Percentiles rank a stretch among this genome's conserved stretches.
These are phyloP conservation scores for Leucophenga maculata DNA, from an alignment of 2,888 invertebrate genomes.

Conservation along the genomic window DNA sequence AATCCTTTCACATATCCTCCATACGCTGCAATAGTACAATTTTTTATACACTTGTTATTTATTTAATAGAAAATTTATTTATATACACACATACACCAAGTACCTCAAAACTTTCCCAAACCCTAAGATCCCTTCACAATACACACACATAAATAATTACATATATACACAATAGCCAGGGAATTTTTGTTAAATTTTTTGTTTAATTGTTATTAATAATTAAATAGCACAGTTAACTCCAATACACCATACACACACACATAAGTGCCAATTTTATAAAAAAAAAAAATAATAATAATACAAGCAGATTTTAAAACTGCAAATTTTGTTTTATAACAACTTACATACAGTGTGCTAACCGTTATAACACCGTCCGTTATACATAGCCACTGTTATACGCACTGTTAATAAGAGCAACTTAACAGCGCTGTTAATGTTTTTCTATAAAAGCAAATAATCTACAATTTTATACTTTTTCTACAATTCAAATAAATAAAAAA, in stretches of 20 bases:
- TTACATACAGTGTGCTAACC: constrained; percentile 52
- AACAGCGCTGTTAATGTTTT: constrained; percentile 42
- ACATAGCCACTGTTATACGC: constrained; percentile 8
- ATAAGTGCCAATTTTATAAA: constrained; percentile 54
- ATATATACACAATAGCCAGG: constrained; percentile 68
- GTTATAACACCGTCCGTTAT: constrained; percentile 33
- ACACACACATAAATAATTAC: neutral
- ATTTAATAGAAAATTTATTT: constrained; percentile 68
- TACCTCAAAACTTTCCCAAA: constrained; percentile 70
- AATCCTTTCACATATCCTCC: constrained; percentile 60
- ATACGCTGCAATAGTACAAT: constrained; percentile 73
- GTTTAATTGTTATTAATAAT: constrained; percentile 1
- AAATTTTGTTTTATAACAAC: constrained; percentile 39
- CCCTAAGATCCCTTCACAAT: constrained; percentile 16
- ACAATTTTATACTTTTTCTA: constrained; percentile 49
- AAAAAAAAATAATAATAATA: constrained; percentile 23
- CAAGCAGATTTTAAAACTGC: constrained; percentile 46
- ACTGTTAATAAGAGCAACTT: constrained; percentile 46
- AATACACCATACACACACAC: constrained; percentile 36
- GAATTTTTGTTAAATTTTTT: constrained; percentile 42
- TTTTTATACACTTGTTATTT: constrained; percentile 64
- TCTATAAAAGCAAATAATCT: constrained; percentile 37
- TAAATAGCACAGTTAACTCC: constrained; percentile 44
- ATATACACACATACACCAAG: constrained; percentile 65
- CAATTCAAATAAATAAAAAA: constrained; percentile 35